A percentile compares a stretch with the other conserved stretches of the same genome.
phyloP scores from a whole-genome alignment of 2,888 invertebrate genomes.

The Ferrisia virgata region DNA sequence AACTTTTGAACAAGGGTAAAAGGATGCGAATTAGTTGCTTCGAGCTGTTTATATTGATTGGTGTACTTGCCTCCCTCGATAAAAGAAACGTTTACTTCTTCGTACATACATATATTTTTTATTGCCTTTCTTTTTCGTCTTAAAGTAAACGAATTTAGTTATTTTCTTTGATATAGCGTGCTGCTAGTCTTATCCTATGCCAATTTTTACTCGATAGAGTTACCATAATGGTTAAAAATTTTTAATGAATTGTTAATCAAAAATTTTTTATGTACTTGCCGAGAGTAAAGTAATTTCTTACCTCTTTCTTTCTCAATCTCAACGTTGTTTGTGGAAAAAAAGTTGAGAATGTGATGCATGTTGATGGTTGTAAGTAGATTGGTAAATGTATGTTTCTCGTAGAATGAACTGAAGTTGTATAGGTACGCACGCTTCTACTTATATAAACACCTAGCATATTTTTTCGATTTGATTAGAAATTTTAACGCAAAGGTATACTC shows the following conservation, averaged over 20 bases:
- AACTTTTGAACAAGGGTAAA: constrained; percentile 15
- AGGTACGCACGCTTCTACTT: background rate
- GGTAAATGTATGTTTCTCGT: background rate
- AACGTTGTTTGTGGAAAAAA: background rate
- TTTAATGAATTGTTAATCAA: no score
- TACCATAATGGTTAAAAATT: background rate
- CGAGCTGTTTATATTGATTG: constrained; percentile 38
- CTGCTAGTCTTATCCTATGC: background rate
- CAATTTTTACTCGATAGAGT: background rate
- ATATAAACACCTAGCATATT: background rate
- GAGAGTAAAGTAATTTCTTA: background rate
- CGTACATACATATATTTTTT: background rate
- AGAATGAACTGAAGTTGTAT: background rate
- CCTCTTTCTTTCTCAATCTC: background rate
- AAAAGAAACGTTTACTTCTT: constrained; percentile 8
- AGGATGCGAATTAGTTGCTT: constrained; percentile 32
- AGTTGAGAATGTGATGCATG: background rate
- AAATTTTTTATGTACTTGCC: no score
- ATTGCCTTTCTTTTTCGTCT: background rate
- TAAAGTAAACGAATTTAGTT: background rate
- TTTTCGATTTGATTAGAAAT: background rate
- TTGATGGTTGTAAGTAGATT: background rate
- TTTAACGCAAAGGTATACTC: background rate
- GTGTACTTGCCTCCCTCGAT: constrained; percentile 29
- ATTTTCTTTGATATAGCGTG: background rate